Percentiles rank a stretch among this genome's conserved stretches.
Conservation (phyloP, 2,797 vertebrate genomes). For the Anableps anableps region DNA sequence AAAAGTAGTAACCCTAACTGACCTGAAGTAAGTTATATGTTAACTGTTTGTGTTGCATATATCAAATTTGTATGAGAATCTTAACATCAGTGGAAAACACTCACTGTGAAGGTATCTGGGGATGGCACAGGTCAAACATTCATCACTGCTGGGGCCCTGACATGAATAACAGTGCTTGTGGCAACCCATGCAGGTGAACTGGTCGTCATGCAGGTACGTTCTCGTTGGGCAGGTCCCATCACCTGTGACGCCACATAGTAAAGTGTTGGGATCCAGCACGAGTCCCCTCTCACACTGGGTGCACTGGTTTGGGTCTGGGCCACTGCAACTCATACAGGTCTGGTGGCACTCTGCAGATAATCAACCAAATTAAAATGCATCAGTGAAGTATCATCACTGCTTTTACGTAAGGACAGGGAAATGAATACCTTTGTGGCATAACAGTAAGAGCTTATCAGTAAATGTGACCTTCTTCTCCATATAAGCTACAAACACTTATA, state of each 20-base stretch:
- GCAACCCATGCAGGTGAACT: conserved; percentile 83
- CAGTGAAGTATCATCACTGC: not conserved
- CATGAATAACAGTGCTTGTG: conserved; percentile 79
- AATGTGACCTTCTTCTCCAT: not conserved
- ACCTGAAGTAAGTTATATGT: not conserved
- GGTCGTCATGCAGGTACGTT: conserved; percentile 81
- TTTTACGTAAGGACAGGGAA: not conserved
- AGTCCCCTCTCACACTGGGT: conserved; percentile 80
- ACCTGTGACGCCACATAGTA: conserved; percentile 78
- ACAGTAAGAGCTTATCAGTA: not conserved
- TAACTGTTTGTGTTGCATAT: not conserved
- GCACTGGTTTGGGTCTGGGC: conserved; percentile 81
- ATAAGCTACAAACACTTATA: not conserved
- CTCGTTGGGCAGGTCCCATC: conserved; percentile 77
- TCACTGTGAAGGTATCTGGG: conserved; percentile 81
- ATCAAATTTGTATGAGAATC: not conserved
- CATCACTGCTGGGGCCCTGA: conserved; percentile 63
- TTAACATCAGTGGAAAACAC: conserved; percentile 23
- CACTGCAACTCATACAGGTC: conserved; percentile 79
- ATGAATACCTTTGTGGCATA: not conserved
- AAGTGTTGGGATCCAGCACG: conserved; percentile 79
- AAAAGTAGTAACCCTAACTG: not conserved
- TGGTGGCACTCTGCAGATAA: conserved; percentile 81
- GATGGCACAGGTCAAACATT: conserved; percentile 77
- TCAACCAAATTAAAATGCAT: not conserved